These are phyloP conservation scores for Calephelis nemesis DNA, from an alignment of 1,140 invertebrate genomes.

Conservation along the genomic window DNA sequence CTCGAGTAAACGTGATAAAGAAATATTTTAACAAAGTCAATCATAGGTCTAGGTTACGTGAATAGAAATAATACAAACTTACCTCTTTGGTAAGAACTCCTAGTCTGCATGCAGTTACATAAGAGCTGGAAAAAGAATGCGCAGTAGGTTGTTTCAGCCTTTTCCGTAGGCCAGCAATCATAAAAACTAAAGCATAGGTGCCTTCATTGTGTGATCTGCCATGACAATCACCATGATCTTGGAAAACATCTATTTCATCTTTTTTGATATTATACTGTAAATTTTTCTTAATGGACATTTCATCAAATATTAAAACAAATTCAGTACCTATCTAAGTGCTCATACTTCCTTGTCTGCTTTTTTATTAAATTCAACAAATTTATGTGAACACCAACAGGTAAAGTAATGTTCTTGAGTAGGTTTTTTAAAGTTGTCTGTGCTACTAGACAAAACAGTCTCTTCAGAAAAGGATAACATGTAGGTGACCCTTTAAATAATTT, in stretches of 20 bases:
- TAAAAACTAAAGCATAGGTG: slow-evolving; percentile 7
- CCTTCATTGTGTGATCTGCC: slow-evolving; percentile 23
- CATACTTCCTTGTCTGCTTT: background rate
- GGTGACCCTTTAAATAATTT: slow-evolving; percentile 15
- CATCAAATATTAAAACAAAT: slow-evolving; percentile 25
- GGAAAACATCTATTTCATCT: slow-evolving; percentile 28
- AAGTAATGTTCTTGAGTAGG: background rate
- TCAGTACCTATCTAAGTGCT: background rate
- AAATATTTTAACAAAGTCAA: background rate
- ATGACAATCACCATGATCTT: slow-evolving; percentile 27
- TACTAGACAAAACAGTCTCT: background rate
- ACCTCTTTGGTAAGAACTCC: slow-evolving; percentile 28
- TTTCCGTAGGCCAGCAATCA: slow-evolving; percentile 19
- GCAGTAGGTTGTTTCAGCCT: slow-evolving; percentile 23
- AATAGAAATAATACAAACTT: background rate
- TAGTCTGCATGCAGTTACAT: slow-evolving; percentile 24
- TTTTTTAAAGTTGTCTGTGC: background rate
- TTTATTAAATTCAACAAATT: background rate
- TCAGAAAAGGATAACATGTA: background rate
- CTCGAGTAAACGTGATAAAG: too few species aligned
- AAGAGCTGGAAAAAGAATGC: slow-evolving; percentile 20
- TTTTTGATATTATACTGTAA: slow-evolving; percentile 24
- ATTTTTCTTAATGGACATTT: slow-evolving; percentile 29
- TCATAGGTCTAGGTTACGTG: background rate
- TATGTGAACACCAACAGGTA: background rate